phyloP scores from a whole-genome alignment of 2,797 vertebrate genomes.

The Delichon dasypus region DNA sequence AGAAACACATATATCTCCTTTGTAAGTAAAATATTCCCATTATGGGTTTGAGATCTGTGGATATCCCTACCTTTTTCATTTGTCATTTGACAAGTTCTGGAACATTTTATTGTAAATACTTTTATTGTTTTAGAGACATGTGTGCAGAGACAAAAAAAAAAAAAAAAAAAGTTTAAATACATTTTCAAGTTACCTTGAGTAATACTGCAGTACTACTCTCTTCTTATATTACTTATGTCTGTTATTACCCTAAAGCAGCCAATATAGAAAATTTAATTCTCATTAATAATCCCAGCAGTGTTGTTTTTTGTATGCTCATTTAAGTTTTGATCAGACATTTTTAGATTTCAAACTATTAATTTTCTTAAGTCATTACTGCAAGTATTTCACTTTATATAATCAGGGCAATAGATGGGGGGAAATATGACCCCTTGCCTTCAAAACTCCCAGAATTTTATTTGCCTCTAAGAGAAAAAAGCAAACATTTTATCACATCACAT shows the following conservation, averaged over 20 bases:
- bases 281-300: not conserved
- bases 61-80: not conserved
- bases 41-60: not conserved
- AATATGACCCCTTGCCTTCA: not conserved
- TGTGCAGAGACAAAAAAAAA: not conserved
- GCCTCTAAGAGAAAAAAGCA: not conserved
- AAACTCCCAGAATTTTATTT: not conserved
- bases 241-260: not conserved
- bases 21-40: not conserved
- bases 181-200: not conserved
- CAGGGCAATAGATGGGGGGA: not conserved
- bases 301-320: not conserved
- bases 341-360: not conserved
- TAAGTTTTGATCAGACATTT: not conserved
- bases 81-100: not conserved
- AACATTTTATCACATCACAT: not conserved
- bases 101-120: not conserved
- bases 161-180: not conserved
- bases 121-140: not conserved
- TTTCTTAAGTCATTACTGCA: not conserved
- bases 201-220: not conserved
- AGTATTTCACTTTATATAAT: not conserved
- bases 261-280: not conserved
- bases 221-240: not conserved
- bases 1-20: not conserved